phyloP scores from a whole-genome alignment of 1,140 invertebrate genomes.

The Drosophila varians region DNA sequence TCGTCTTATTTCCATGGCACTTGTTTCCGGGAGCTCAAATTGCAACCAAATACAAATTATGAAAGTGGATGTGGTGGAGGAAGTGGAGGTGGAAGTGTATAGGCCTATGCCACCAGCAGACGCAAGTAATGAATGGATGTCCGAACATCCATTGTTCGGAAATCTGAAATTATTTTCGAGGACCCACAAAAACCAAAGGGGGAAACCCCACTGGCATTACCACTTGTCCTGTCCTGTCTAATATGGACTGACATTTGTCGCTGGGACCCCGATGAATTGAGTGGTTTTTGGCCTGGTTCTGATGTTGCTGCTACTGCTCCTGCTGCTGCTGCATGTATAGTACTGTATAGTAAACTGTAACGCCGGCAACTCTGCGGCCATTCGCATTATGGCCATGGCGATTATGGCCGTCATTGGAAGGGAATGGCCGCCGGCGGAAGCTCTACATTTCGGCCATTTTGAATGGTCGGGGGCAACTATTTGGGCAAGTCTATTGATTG shows the following conservation, averaged over 20 bases:
- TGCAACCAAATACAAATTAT: conserved; percentile 1
- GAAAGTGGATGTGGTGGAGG: background rate
- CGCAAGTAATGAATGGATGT: conserved; percentile 1
- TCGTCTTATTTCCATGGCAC: background rate
- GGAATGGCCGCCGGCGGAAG: background rate
- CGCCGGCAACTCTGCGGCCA: background rate
- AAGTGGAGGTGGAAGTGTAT: background rate
- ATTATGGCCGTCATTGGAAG: background rate
- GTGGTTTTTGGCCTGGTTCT: background rate
- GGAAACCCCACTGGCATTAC: background rate
- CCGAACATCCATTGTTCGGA: background rate
- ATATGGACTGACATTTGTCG: background rate
- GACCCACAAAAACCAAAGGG: background rate
- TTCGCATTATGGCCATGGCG: background rate
- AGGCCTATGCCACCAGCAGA: background rate
- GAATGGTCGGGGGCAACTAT: too few relatives aligned
- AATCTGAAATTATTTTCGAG: conserved; percentile 1
- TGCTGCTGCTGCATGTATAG: too few relatives aligned
- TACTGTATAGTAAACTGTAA: background rate
- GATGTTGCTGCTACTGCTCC: background rate
- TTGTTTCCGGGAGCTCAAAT: background rate
- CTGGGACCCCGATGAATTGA: background rate
- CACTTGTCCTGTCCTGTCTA: background rate
- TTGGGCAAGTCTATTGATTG: background rate
- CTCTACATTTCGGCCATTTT: background rate